Evolutionary conservation across 92 coral and sea anemone genomes (phyloP), one percentile per base, ranked within the genome.

Genomic region (Scolanthus callimorphus): DNA sequence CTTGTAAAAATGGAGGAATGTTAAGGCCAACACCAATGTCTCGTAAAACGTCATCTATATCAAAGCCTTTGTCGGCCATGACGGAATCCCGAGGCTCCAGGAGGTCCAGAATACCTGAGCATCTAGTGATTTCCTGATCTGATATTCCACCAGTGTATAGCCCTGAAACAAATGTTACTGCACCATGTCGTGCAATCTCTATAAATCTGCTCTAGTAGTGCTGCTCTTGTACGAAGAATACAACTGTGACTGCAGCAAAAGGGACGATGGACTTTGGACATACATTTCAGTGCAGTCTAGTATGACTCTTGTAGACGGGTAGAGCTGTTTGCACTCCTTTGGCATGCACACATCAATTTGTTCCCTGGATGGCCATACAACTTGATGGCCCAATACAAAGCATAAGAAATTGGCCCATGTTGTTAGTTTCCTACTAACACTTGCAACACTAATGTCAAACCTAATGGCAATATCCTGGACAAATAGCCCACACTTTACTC

Each of bases 251-350:
- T 81, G 85, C 38, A 61, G 46, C n/a, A 65, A 34, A 4, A 74
- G 53, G 4, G 85, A 66, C 12, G 45, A 56, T 20, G 84, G 77
- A 15, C 62, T 77, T 34, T 70, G 67, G 12, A 77, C 73, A 46
- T 70, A 72, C 3, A 83, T 57, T 55, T 83, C 84, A 10, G 85
- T 81, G 59, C 95, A 85, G 49, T 81, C 85, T 25, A 81, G 26
- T 24, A 81, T 81, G 2, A 81, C 85, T 44, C 79, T 38, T 3
- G 82, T 86, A 8, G 67, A 63, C 19, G 84, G 85, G 22, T 81
- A 81, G 12, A 73, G 78, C 37, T 9, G 12, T 0, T 31, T 2
- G 44, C 73, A 81, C 8, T 51, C 26, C 15, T 81, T 62, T 8
- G 88, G 78, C 82, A 81, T 81, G 38, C 25, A 2, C 0, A 8